Evolutionary conservation across 2,797 vertebrate species (phyloP).

Genomic region (Sylvia borin): DNA sequence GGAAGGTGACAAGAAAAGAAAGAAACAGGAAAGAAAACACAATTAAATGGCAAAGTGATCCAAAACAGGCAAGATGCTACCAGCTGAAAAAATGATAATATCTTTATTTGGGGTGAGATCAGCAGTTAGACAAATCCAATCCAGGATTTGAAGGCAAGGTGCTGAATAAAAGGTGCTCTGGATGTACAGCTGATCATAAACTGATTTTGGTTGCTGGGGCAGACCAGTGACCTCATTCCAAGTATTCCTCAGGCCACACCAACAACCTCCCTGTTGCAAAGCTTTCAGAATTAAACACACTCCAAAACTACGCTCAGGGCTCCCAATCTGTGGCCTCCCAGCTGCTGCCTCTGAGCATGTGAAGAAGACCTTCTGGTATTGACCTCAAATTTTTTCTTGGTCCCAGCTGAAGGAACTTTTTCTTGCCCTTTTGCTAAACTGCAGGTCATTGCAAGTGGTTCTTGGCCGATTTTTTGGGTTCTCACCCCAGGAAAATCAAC

Average conservation of each 20-base stretch:
- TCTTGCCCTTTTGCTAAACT: not conserved
- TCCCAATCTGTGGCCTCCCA: not conserved
- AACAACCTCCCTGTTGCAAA: too few relatives aligned
- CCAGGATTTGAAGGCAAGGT: accelerated
- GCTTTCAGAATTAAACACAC: accelerated
- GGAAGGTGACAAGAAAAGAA: not conserved
- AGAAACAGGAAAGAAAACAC: not conserved
- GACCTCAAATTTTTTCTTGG: not conserved
- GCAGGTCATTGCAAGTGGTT: not conserved
- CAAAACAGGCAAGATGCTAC: not conserved
- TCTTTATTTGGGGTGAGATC: not conserved
- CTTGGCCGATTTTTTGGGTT: not conserved
- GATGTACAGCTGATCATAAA: not conserved
- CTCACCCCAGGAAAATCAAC: not conserved
- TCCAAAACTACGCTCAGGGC: not conserved
- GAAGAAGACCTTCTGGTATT: not conserved
- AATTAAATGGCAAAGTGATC: not conserved
- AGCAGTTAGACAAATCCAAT: not conserved
- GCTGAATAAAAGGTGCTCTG: not conserved
- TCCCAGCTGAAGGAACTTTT: not conserved
- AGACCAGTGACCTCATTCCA: not conserved
- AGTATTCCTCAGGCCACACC: not conserved
- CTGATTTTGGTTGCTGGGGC: accelerated
- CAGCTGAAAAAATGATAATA: not conserved
- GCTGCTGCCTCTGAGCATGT: not conserved